Percentiles rank a stretch among this genome's conserved stretches.
Evolutionary conservation across 2,113 vertebrate species (phyloP).

Genomic region (Melanerpes aurifrons): DNA sequence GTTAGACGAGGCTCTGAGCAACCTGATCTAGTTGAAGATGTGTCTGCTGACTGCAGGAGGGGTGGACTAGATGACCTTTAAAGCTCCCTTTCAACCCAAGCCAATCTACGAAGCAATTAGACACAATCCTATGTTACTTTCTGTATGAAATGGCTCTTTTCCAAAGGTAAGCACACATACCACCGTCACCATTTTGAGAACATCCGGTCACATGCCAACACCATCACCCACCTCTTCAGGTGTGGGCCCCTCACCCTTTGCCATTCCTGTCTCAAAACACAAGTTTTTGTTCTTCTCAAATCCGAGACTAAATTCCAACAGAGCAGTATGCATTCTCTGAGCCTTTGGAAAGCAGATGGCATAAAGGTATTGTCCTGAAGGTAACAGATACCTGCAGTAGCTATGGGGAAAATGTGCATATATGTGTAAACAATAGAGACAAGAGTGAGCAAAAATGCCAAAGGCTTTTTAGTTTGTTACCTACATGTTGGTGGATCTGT

Average conservation of each 20-base stretch:
- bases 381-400: neutral
- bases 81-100: neutral
- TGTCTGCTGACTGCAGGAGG: neutral
- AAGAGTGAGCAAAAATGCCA: neutral
- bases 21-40: too few relatives aligned
- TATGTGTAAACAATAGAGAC: neutral
- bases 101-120: neutral
- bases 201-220: neutral
- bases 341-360: neutral
- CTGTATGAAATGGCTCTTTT: neutral
- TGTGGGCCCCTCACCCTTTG: neutral
- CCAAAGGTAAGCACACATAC: neutral
- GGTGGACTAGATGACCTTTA: neutral
- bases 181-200: neutral
- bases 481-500: neutral
- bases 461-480: neutral
- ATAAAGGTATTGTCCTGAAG: neutral
- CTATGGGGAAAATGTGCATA: neutral
- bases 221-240: neutral
- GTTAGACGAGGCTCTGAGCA: too few relatives aligned
- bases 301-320: neutral
- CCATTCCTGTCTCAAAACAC: neutral
- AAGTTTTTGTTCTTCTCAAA: neutral
- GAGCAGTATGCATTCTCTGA: fast-evolving
- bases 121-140: neutral